phyloP scores from a whole-genome alignment of 30 jellyfish, hydroid and myxozoan species.

The Hydractinia symbiolongicarpus region DNA sequence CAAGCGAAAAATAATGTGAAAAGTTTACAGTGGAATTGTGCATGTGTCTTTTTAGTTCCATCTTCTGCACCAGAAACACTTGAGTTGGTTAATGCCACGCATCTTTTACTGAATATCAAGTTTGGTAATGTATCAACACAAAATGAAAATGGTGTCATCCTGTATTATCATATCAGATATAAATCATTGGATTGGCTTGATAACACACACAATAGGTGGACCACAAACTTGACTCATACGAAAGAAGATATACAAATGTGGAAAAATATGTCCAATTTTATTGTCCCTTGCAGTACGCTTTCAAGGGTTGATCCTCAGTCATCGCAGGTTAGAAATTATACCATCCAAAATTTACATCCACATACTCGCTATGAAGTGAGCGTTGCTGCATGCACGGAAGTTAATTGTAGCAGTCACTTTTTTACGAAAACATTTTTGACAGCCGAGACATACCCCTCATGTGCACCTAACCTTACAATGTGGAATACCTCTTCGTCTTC shows the following conservation, averaged over 20 bases:
- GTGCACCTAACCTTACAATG: conserved; percentile 4
- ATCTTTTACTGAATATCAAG: not conserved
- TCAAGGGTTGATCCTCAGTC: not conserved
- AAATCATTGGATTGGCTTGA: not conserved
- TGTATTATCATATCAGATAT: not conserved
- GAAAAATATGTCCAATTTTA: not conserved
- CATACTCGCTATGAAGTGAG: not conserved
- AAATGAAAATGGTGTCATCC: not conserved
- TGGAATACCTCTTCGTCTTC: not conserved
- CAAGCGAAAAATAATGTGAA: no score
- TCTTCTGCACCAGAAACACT: not conserved
- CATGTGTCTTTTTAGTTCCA: not conserved
- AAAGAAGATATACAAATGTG: not conserved
- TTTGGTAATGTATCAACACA: not conserved
- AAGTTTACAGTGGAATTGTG: no score
- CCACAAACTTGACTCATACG: not conserved
- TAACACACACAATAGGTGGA: not conserved
- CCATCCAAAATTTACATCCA: not conserved
- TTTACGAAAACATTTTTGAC: not conserved
- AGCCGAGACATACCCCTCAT: not conserved
- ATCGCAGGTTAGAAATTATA: not conserved
- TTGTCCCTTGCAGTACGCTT: not conserved
- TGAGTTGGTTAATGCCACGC: not conserved
- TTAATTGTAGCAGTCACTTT: not conserved
- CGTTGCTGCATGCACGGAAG: not conserved